phyloP scores from a whole-genome alignment of 1,140 invertebrate species.

The Calephelis virginiensis region DNA sequence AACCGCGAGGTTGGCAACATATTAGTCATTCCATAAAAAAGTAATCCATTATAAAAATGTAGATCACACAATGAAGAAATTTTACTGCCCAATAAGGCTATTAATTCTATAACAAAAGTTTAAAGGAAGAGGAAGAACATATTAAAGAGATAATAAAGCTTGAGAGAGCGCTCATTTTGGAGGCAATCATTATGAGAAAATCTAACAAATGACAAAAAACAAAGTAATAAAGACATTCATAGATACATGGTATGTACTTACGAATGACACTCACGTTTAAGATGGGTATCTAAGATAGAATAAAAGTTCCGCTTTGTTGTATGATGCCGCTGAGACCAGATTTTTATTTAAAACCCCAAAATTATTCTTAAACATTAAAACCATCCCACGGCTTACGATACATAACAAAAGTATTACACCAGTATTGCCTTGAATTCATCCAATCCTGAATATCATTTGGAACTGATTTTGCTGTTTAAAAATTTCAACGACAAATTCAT shows the following conservation, averaged over 20 bases:
- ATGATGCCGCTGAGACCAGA: slow-evolving; percentile 55
- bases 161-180: slow-evolving; percentile 68
- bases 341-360: slow-evolving; percentile 6
- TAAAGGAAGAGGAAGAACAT: slow-evolving; percentile 38
- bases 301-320: slow-evolving; percentile 70
- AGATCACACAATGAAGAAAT: too few species aligned
- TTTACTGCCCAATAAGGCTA: background rate
- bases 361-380: background rate
- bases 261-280: slow-evolving; percentile 70
- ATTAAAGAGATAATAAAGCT: slow-evolving; percentile 69
- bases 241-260: slow-evolving; percentile 70
- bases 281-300: slow-evolving; percentile 69
- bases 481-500: too few species aligned
- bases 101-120: slow-evolving; percentile 8
- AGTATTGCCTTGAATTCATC: too few species aligned
- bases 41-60: too few species aligned
- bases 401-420: too few species aligned
- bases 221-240: slow-evolving; percentile 77
- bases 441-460: too few species aligned
- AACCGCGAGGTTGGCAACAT: too few species aligned
- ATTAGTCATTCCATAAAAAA: too few species aligned
- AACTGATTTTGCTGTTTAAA: too few species aligned
- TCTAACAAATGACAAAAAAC: slow-evolving; percentile 76
- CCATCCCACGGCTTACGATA: too few species aligned
- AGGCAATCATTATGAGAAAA: slow-evolving; percentile 78